Percentiles rank a stretch among this genome's conserved stretches.
These are phyloP conservation scores for Archips xylosteana DNA, from an alignment of 2,888 invertebrate genomes.

Conservation along the genomic window DNA sequence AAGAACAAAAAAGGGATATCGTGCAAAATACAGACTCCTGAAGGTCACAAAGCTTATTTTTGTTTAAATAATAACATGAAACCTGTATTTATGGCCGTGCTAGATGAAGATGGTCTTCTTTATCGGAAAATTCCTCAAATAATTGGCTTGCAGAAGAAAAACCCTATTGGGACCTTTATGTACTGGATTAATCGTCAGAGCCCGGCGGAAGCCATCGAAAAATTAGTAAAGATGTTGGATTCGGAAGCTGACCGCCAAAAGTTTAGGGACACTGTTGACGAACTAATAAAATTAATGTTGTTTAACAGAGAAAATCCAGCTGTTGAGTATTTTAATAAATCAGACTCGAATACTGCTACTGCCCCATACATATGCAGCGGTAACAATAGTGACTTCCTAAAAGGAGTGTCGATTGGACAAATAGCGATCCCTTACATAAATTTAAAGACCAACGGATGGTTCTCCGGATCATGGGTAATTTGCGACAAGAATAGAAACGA, in stretches of 20 bases:
- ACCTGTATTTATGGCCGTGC: slow-evolving; percentile 43
- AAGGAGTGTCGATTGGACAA: slow-evolving; percentile 48
- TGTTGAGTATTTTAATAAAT: slow-evolving; percentile 17
- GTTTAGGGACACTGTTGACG: slow-evolving; percentile 21
- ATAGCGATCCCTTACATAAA: slow-evolving; percentile 52
- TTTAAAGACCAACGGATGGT: slow-evolving; percentile 47
- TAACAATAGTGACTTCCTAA: slow-evolving; percentile 46
- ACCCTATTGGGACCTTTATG: slow-evolving; percentile 30
- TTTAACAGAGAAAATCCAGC: neutral
- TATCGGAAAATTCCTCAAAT: slow-evolving; percentile 41
- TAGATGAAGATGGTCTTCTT: slow-evolving; percentile 44
- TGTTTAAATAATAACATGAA: slow-evolving; percentile 27
- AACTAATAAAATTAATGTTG: slow-evolving; percentile 24
- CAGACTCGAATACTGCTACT: slow-evolving; percentile 23
- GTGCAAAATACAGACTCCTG: slow-evolving; percentile 22
- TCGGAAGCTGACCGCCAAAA: slow-evolving; percentile 21
- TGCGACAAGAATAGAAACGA: slow-evolving; percentile 49
- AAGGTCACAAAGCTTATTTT: neutral
- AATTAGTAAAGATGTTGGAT: slow-evolving; percentile 23
- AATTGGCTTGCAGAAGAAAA: slow-evolving; percentile 29
- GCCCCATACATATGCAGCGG: slow-evolving; percentile 16
- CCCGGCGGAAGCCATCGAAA: slow-evolving; percentile 17
- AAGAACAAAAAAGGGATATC: slow-evolving; percentile 4
- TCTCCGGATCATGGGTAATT: slow-evolving; percentile 49
- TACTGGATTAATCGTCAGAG: slow-evolving; percentile 43